Evolutionary conservation across 2,113 vertebrate species (phyloP), one percentile per base, ranked within the genome.

Genomic region (Oryzias woworae): DNA sequence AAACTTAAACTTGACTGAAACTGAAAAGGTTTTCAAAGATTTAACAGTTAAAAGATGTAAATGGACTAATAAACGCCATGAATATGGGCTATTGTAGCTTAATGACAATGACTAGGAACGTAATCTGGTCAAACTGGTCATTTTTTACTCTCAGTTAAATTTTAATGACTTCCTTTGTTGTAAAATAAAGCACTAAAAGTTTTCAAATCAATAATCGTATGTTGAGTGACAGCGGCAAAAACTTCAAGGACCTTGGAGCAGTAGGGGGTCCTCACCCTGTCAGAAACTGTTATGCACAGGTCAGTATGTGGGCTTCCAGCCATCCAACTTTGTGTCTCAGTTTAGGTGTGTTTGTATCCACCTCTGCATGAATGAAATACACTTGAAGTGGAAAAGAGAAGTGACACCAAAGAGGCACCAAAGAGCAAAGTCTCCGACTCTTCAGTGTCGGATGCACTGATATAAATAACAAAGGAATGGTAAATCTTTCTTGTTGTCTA

Each of bases 401-500:
- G 8, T 55, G 79, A 63, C 47, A 69, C 69, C 17, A 53, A 66
- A 50, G 60, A 69, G 15, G 31, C 14, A 66, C 41, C 45, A 71
- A 20, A 20, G 71, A 68, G 54, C 24, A 53, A 66, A 70, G 18
- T 31, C 23, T 47, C 20, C 17, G 36, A 16, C 56, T 58, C n/a
- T 43, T 66, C 2, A 42, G 53, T 28, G 51, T 49, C 20, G 18
- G 41, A 28, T 56, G 14, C 69, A 63, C 74, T 66, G 10, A 75
- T 63, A 81, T 73, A 69, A 44, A 69, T 66, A 71, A 62, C 5
- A 3, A 18, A 54, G 44, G 36, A 75, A 72, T 78, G 77, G 69
- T 77, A 72, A 77, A 77, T 72, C 63, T 63, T 77, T 12, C 43
- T 64, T 26, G 44, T 71, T 23, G 2, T 43, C 68, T 57, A 69